phyloP scores from a whole-genome alignment of 2,113 vertebrate genomes.

The Pagrus major region DNA sequence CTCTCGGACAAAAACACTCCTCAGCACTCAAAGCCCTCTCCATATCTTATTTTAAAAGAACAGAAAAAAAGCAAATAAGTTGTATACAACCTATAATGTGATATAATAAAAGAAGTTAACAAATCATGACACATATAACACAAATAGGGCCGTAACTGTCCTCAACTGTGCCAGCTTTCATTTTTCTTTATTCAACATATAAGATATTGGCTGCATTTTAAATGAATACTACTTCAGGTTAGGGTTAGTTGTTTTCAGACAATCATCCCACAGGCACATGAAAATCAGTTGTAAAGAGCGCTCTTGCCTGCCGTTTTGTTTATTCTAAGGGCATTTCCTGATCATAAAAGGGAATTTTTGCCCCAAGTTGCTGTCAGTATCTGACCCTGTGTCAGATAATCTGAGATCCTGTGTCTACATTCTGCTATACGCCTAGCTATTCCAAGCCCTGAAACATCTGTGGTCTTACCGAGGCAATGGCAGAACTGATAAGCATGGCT shows the following conservation, averaged over 20 bases:
- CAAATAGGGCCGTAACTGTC: neutral
- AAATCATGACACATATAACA: neutral
- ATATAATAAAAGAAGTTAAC: neutral
- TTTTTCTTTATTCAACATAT: neutral
- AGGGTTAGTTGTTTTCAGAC: neutral
- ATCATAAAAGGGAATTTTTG: constrained; percentile 10
- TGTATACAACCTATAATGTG: neutral
- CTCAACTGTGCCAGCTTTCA: neutral
- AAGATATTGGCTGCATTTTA: neutral
- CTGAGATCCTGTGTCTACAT: constrained; percentile 33
- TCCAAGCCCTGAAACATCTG: constrained; percentile 65
- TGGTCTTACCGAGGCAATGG: constrained; percentile 54
- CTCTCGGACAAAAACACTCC: neutral
- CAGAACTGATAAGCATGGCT: constrained; percentile 68
- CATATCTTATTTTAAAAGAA: neutral
- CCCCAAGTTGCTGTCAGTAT: constrained; percentile 4
- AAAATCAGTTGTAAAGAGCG: neutral
- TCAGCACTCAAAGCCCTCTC: neutral
- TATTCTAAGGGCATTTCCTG: constrained; percentile 2
- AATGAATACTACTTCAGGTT: neutral
- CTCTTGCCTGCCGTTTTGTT: neutral
- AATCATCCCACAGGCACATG: neutral
- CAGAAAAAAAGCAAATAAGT: neutral
- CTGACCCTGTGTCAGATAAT: constrained; percentile 14
- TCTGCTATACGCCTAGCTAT: constrained; percentile 36